Conservation (phyloP, 2,797 vertebrate species). For the Danio aesculapii region DNA sequence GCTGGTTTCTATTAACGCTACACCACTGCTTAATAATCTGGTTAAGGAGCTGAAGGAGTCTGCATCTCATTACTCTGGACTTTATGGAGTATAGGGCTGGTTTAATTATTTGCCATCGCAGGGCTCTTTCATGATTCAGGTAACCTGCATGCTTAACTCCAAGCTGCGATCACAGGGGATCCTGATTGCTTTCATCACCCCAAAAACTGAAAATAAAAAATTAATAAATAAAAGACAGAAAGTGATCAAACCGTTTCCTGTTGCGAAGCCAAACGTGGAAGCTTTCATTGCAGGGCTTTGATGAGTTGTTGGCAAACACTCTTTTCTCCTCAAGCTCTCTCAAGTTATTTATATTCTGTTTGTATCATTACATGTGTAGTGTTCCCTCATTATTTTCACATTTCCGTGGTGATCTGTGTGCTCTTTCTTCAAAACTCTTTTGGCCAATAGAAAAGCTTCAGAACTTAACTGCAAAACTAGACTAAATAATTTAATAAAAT, state of each 20-base stretch:
- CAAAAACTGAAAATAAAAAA: constrained; percentile 32
- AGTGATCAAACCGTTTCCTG: constrained; percentile 46
- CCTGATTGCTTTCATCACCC: constrained; percentile 31
- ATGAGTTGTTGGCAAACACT: constrained; percentile 47
- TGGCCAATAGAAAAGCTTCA: not conserved
- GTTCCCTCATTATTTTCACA: constrained; percentile 32
- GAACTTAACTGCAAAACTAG: too few relatives aligned
- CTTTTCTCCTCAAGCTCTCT: not conserved
- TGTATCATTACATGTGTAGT: constrained; percentile 41
- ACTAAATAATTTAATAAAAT: too few relatives aligned
- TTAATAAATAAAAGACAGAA: constrained; percentile 40
- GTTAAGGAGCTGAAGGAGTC: constrained; percentile 30
- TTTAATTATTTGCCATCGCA: constrained; percentile 40
- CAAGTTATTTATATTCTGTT: constrained; percentile 46
- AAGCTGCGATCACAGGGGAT: constrained; percentile 39
- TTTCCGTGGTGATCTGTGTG: constrained; percentile 19
- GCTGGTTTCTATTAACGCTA: constrained; percentile 50
- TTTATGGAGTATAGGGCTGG: constrained; percentile 37
- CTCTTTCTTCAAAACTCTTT: constrained; percentile 20
- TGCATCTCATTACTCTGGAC: constrained; percentile 37
- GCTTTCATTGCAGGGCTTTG: constrained; percentile 25
- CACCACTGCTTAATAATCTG: constrained; percentile 45
- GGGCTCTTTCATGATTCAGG: constrained; percentile 29
- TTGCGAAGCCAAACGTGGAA: constrained; percentile 44
- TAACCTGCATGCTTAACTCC: constrained; percentile 35